A percentile compares a stretch with the other conserved stretches of the same genome.
These are phyloP conservation scores for Hormiphora californensis DNA, from an alignment of 37 sponge, comb jelly and placozoan genomes.

Conservation along the genomic window DNA sequence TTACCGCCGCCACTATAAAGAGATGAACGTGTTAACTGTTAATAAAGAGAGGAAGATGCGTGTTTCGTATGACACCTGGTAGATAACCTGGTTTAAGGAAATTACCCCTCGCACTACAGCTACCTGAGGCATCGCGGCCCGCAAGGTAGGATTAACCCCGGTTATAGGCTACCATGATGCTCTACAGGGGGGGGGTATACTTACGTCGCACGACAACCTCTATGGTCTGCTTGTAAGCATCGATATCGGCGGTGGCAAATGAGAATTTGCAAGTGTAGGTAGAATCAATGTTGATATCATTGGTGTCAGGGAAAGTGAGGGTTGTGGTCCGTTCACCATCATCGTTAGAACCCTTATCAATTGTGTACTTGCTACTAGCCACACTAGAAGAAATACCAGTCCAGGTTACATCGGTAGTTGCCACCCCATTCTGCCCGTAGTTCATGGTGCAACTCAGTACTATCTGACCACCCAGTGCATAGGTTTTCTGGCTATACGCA, in stretches of 20 bases:
- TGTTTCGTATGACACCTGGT: no score
- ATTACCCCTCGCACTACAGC: no score
- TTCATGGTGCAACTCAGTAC: background rate
- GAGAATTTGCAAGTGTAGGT: background rate
- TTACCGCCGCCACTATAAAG: no score
- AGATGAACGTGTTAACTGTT: no score
- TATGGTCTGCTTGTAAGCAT: background rate
- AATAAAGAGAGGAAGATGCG: no score
- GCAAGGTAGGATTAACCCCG: no score
- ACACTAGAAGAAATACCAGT: background rate
- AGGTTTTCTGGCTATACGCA: background rate
- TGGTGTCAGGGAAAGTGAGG: background rate
- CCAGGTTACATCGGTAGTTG: background rate
- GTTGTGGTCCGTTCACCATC: background rate
- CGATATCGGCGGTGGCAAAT: background rate
- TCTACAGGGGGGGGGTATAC: no score
- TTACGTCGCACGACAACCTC: constrained; percentile 4
- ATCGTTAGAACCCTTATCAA: background rate
- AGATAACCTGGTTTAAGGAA: no score
- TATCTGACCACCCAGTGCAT: background rate
- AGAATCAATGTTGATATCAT: background rate
- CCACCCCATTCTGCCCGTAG: background rate
- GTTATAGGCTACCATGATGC: no score
- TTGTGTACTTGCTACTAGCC: background rate
- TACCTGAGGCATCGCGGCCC: no score